Evolutionary conservation across 1,140 invertebrate species (phyloP).

Genomic region (Hyles euphorbiae): DNA sequence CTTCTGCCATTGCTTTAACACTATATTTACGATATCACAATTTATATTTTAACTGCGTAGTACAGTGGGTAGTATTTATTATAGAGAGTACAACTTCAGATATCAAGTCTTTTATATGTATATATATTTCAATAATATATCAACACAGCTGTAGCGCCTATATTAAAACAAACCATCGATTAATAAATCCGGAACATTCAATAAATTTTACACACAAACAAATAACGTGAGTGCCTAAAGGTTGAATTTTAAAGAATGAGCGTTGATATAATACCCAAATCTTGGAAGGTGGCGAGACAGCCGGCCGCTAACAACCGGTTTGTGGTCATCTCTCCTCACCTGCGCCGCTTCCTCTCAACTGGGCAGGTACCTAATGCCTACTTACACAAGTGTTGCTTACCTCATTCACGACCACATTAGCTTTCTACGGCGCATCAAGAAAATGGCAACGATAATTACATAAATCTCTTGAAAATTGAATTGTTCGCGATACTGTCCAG

Average conservation of each 20-base stretch:
- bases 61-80: too few species aligned
- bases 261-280: slow-evolving; percentile 27
- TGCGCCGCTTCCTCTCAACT: slow-evolving; percentile 31
- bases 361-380: slow-evolving; percentile 10
- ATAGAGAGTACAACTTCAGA: too few species aligned
- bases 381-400: slow-evolving; percentile 29
- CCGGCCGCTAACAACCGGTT: slow-evolving; percentile 52
- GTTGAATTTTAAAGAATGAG: slow-evolving; percentile 13
- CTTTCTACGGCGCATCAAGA: slow-evolving; percentile 48
- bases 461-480: slow-evolving; percentile 11
- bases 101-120: too few species aligned
- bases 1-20: too few species aligned
- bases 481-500: neutral
- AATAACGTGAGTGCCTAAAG: neutral
- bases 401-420: slow-evolving; percentile 47
- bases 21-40: too few species aligned
- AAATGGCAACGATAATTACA: slow-evolving; percentile 31
- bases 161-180: too few species aligned
- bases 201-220: too few species aligned
- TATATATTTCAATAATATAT: too few species aligned
- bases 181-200: too few species aligned
- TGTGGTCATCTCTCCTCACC: slow-evolving; percentile 47
- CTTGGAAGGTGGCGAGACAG: slow-evolving; percentile 31
- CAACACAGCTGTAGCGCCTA: too few species aligned
- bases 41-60: too few species aligned